Conservation (phyloP, 2,888 invertebrate species). For the Tortrix viridana region DNA sequence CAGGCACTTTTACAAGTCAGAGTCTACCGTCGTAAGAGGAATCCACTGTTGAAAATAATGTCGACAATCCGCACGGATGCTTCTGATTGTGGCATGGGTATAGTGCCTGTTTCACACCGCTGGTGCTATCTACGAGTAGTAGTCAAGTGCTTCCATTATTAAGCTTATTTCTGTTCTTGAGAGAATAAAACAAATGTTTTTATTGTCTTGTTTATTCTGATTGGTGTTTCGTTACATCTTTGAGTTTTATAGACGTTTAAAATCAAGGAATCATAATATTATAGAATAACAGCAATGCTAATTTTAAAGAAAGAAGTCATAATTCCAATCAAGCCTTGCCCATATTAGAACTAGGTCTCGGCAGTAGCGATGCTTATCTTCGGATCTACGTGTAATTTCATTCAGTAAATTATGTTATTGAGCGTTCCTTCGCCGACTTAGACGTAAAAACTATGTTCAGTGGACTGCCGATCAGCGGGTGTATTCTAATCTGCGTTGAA, state of each 20-base stretch:
- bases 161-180: too few species aligned
- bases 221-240: too few species aligned
- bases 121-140: background rate
- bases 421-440: conserved; percentile 4
- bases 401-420: conserved; percentile 11
- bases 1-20: too few species aligned
- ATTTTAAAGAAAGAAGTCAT: background rate
- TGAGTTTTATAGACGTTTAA: too few species aligned
- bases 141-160: background rate
- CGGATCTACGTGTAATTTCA: conserved; percentile 1
- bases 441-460: conserved; percentile 15
- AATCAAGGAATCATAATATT: too few species aligned
- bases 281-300: too few species aligned
- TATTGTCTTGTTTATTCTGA: too few species aligned
- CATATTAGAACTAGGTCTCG: background rate
- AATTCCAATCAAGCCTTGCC: background rate
- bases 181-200: too few species aligned
- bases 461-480: too few species aligned
- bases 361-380: background rate
- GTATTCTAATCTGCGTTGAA: too few species aligned
- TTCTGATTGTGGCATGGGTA: background rate
- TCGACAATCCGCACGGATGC: background rate
- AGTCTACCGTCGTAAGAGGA: too few species aligned
- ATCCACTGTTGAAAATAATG: background rate
- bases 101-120: background rate